These are phyloP conservation scores for Lateolabrax maculatus DNA, from an alignment of 2,797 vertebrate genomes.

Conservation along the genomic window DNA sequence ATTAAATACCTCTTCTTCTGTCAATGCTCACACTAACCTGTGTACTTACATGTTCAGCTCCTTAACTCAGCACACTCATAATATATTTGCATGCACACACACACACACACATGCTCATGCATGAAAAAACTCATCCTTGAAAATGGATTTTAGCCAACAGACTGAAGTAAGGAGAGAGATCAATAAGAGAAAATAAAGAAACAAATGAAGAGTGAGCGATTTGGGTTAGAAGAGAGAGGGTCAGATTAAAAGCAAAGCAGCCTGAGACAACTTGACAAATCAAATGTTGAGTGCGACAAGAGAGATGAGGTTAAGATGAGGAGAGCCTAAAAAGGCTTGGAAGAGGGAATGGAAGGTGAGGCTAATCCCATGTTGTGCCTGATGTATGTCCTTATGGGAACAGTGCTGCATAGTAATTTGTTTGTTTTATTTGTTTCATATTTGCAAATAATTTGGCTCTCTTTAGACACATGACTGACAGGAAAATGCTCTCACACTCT, in stretches of 20 bases:
- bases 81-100: background rate
- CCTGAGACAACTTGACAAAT: background rate
- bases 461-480: slow-evolving; percentile 27
- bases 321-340: background rate
- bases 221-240: background rate
- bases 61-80: slow-evolving; percentile 10
- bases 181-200: slow-evolving; percentile 28
- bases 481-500: slow-evolving; percentile 12
- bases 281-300: background rate
- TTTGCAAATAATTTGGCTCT: slow-evolving; percentile 1
- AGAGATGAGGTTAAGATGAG: background rate
- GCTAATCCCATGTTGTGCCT: background rate
- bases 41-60: slow-evolving; percentile 1
- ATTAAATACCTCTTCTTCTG: background rate
- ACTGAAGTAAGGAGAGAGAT: slow-evolving; percentile 1
- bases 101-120: background rate
- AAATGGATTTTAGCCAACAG: slow-evolving; percentile 22
- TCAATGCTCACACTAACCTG: background rate
- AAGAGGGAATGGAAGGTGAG: background rate
- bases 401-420: background rate
- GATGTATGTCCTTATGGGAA: background rate
- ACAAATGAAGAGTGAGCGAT: background rate
- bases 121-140: background rate
- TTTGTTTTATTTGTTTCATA: slow-evolving; percentile 19
- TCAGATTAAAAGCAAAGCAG: background rate